Base-by-base conservation (phyloP, 2,113 vertebrate species). In the Neotragus pygmaeus region DNA sequence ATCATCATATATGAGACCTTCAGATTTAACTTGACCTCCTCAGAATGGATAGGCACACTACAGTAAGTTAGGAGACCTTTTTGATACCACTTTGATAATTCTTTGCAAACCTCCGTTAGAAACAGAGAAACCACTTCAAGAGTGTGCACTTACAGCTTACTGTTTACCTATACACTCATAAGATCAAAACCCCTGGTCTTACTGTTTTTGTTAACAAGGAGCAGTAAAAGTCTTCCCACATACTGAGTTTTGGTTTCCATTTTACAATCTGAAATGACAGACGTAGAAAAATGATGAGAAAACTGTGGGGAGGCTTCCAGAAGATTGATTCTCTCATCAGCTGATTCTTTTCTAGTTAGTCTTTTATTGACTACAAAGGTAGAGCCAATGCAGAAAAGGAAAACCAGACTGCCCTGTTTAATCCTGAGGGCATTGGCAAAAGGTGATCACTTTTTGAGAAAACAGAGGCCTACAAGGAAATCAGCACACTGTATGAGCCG, bases 301-400 rank as follows among this genome's bases (percentile, higher is more conserved):
- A 99, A 99, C 99, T 99, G 99, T 99, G 99, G 99, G 99, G 99
- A 99, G 99, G 99, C 99, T 99, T 99, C 99, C 99, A 99, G 99
- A 99, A 99, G 99, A 99, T 99, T 99, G 99, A 99, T 99, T 99
- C 99, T 99, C 99, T 99, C 99, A 99, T 99, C 99, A 99, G 99
- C 99, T 99, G 99, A 99, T 99, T 99, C 99, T 99, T 99, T 99
- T 99, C 99, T 99, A 99, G 99, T 99, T 99, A 99, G 99, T 99
- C 99, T 99, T 99, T 99, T 99, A 99, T 99, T 99, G 99, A 99
- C 99, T 99, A 99, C 99, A 99, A 99, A 99, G 99, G 99, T 99
- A 99, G 98, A 99, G 98, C 98, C 98, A 98, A 99, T 99, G 99
- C 99, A 98, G 99, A 99, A 99, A 98, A 98, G 98, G 99, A 99